Conservation (phyloP, 2,797 vertebrate species). For the Vespertilio murinus region DNA sequence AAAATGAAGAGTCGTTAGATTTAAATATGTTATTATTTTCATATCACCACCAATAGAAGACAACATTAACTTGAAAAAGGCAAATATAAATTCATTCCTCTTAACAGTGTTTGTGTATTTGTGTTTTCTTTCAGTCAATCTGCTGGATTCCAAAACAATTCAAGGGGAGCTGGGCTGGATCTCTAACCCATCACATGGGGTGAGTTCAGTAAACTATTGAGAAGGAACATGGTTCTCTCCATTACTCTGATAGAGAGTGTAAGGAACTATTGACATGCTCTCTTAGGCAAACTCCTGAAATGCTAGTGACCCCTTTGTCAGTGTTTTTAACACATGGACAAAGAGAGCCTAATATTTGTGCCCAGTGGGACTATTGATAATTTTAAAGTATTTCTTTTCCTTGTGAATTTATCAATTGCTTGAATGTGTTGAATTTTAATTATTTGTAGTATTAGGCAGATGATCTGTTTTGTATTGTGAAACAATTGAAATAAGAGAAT, state of each 20-base stretch:
- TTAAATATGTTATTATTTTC: not conserved
- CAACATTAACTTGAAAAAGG: slow-evolving; percentile 82
- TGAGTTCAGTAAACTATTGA: slow-evolving; percentile 87
- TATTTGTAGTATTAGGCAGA: not conserved
- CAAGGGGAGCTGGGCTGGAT: slow-evolving; percentile 99
- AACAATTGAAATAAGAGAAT: not conserved
- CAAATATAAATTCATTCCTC: slow-evolving; percentile 81
- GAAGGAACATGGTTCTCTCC: slow-evolving; percentile 55
- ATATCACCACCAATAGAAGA: not conserved
- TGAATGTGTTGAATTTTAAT: not conserved
- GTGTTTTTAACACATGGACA: not conserved
- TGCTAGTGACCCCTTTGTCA: not conserved
- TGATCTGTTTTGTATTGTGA: not conserved
- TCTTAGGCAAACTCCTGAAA: not conserved
- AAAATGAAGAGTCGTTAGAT: slow-evolving; percentile 49
- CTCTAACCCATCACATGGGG: slow-evolving; percentile 96
- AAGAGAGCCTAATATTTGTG: not conserved
- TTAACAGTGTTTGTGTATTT: slow-evolving; percentile 76
- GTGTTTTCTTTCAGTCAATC: slow-evolving; percentile 91
- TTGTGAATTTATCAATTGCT: not conserved
- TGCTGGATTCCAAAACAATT: slow-evolving; percentile 98
- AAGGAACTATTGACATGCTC: not conserved
- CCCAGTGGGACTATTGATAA: not conserved
- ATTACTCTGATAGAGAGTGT: slow-evolving; percentile 71
- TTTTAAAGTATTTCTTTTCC: not conserved